A percentile compares a stretch with the other conserved stretches of the same genome.
Evolutionary conservation across 2,113 vertebrate species (phyloP).

Genomic region (Indicator maculatus): DNA sequence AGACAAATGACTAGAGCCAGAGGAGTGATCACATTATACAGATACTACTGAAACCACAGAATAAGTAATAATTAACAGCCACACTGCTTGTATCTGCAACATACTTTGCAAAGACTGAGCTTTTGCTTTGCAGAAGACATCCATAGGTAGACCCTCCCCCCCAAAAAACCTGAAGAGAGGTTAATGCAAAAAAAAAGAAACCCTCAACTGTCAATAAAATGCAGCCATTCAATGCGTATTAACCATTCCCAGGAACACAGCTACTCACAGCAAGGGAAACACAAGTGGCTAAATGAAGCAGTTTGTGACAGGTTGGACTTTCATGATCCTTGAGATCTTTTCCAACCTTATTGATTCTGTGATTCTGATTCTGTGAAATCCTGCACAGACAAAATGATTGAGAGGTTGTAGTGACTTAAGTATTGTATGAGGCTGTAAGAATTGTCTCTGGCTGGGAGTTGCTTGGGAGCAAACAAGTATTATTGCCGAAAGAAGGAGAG

Average conservation of each 20-base stretch:
- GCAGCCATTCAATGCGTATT: not conserved
- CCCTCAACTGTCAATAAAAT: not conserved
- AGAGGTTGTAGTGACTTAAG: not conserved
- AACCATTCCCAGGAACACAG: not conserved
- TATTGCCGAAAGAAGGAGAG: not conserved
- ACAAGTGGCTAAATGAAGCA: not conserved
- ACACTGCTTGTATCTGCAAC: not conserved
- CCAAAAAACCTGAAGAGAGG: not conserved
- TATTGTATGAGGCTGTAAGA: not conserved
- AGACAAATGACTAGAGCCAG: not conserved
- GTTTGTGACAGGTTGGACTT: not conserved
- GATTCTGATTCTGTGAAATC: not conserved
- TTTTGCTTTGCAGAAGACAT: not conserved
- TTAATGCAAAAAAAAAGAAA: not conserved
- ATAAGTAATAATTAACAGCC: not conserved
- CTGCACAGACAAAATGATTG: not conserved
- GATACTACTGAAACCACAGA: not conserved
- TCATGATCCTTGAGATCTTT: no score
- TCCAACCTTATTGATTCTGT: no score
- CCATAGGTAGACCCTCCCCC: accelerated
- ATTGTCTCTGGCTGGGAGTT: not conserved
- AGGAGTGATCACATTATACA: not conserved
- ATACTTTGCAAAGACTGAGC: not conserved
- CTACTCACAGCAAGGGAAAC: not conserved
- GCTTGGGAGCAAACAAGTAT: not conserved